Base-by-base conservation (phyloP, 1,140 invertebrate species). In the Schlechtendalia chinensis region DNA sequence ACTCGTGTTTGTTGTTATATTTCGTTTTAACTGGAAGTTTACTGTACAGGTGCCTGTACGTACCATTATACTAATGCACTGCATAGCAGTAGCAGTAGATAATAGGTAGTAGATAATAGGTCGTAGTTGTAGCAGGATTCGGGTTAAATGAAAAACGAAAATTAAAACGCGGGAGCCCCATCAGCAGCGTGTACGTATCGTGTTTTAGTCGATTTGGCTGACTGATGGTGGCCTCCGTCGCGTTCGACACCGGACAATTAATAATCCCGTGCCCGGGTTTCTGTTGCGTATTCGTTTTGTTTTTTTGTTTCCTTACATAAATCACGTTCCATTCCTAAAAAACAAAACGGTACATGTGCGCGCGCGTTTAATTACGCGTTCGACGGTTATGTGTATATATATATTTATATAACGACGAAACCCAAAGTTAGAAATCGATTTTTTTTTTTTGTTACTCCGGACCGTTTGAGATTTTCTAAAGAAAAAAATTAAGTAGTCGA, bases 81-180 rank as follows among this genome's bases (percentile, higher is more conserved):
- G 32, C 32, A 4, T 3, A 3, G 32, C 8, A 39, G 32, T 39
- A 39, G 32, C 32, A 39, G 32, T 39, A 39, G 32, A 4, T 39
- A 39, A n/a, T n/a, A n/a, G n/a, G n/a, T n/a, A n/a, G n/a, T n/a
- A n/a, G n/a, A n/a, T n/a, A n/a, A n/a, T n/a, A n/a, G n/a, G n/a
- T n/a, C n/a, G n/a, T n/a, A n/a, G n/a, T n/a, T n/a, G 32, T 39
- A 39, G 32, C 8, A 39, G 3, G 32, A 47, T 19, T 17, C 24
- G 39, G 58, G 24, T 79, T 39, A 39, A 79, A 79, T 79, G 75
- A 50, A 45, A 47, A 50, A 61, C 39, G 17, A 63, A 79, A 79
- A 79, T 79, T 79, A 79, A 75, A 79, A 79, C 58, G 58, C 75
- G 75, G 75, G 39, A 79, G 75, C 58, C 24, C 14, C 75, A 50